Evolutionary conservation across 2,888 invertebrate genomes (phyloP), one percentile per base, ranked within the genome.

Genomic region (Drosophila longiperda): DNA sequence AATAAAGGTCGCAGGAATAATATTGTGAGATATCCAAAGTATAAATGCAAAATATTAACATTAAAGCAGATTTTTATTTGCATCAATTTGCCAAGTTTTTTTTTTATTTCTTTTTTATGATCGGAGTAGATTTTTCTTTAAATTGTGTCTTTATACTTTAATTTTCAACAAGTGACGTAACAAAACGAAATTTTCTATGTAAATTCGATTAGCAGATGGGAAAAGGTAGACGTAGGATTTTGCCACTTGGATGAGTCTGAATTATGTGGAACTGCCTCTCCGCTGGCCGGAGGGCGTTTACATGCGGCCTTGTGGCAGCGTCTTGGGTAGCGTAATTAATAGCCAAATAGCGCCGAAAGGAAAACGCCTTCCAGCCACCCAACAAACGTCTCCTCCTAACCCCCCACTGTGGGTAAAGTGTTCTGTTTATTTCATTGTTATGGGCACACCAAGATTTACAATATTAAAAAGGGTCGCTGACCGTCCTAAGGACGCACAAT

Each of bases 391-490:
- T 49, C 36, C 48, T 20, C 38, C 5, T 38, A 40, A 55, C 29
- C 20, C 26, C 26, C 34, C 29, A 6, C 38, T n/a, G 34, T 36
- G 60, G 8, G 29, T 49, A 49, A 64, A 75, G 73, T 68, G 64
- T 63, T 60, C 38, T 83, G 73, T 82, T 84, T 83, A 84, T 78
- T 82, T 87, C 78, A 86, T 87, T 86, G 86, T 87, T 89, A 89
- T 74, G 84, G 66, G 67, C 75, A 72, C 73, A 66, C 75, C 70
- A 75, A 88, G 91, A 80, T 82, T 87, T 84, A 61, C 75, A 75
- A 89, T 85, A 90, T 90, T 87, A 90, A 90, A 90, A 88, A 90
- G 90, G 91, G 91, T 90, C 91, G 90, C 73, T 70, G 82, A 77
- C 78, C 83, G 72, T 82, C 68, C 67, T 40, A 29, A 17, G 53